A percentile compares a stretch with the other conserved stretches of the same genome.
Conservation (phyloP, 2,797 vertebrate species). For the Mus spretus region DNA sequence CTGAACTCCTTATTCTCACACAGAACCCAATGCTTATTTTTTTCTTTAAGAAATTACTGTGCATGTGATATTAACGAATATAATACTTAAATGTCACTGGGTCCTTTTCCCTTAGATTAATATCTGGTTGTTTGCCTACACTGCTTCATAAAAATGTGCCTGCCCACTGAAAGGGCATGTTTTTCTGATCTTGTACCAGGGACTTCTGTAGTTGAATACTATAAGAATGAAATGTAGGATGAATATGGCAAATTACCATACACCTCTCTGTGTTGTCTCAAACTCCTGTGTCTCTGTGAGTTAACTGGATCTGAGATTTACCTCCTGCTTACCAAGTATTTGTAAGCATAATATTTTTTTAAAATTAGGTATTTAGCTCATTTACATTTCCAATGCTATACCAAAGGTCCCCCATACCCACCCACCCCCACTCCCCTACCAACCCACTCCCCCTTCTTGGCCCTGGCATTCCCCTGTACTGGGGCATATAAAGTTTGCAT, state of each 20-base stretch:
- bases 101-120: neutral
- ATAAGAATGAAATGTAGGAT: neutral
- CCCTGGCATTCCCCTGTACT: too few species aligned
- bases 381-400: too few species aligned
- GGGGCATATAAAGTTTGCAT: too few species aligned
- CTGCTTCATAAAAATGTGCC: neutral
- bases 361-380: too few species aligned
- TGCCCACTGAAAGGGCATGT: neutral
- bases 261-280: neutral
- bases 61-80: neutral
- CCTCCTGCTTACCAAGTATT: too few species aligned
- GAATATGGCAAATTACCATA: neutral
- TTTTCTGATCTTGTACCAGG: neutral
- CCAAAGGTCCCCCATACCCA: too few species aligned
- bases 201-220: neutral
- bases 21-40: too few species aligned
- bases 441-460: too few species aligned
- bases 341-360: neutral
- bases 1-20: neutral
- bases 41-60: neutral
- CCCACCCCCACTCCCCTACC: too few species aligned
- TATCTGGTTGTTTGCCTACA: neutral
- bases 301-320: neutral
- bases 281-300: neutral
- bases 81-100: neutral